These are phyloP conservation scores for Atta colombica DNA, from an alignment of 1,140 invertebrate species.

Conservation along the genomic window DNA sequence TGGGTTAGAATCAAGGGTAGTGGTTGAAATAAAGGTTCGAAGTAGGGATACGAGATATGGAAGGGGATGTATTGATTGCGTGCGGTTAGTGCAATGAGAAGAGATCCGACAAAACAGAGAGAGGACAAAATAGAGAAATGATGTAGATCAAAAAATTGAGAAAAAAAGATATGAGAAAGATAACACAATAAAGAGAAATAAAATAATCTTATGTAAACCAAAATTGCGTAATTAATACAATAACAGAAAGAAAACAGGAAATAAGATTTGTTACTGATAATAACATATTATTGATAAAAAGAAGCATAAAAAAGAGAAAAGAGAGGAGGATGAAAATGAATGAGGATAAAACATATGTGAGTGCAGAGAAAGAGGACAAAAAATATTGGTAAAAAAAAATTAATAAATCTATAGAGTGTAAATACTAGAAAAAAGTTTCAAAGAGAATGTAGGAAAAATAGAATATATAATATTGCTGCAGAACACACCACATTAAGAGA, in stretches of 20 bases:
- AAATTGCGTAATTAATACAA: neutral
- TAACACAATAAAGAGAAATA: neutral
- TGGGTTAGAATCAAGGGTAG: constrained; percentile 66
- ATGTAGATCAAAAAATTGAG: constrained; percentile 67
- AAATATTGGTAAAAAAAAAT: neutral
- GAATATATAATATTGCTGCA: constrained; percentile 11
- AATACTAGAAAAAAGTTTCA: neutral
- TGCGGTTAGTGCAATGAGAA: constrained; percentile 73
- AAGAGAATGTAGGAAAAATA: neutral
- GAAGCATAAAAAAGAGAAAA: neutral
- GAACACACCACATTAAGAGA: neutral
- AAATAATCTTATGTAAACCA: neutral
- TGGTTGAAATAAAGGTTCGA: constrained; percentile 27
- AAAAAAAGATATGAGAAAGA: neutral
- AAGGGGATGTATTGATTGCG: constrained; percentile 83
- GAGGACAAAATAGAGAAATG: constrained; percentile 57
- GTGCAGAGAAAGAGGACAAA: neutral
- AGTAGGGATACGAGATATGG: constrained; percentile 42
- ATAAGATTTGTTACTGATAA: constrained; percentile 15
- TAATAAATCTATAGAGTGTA: neutral
- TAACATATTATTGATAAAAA: neutral
- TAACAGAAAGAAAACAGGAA: neutral
- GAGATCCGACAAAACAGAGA: constrained; percentile 18
- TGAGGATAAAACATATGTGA: neutral
- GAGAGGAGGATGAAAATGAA: neutral